Conservation (phyloP, 2,797 vertebrate genomes). For the Hybognathus amarus region DNA sequence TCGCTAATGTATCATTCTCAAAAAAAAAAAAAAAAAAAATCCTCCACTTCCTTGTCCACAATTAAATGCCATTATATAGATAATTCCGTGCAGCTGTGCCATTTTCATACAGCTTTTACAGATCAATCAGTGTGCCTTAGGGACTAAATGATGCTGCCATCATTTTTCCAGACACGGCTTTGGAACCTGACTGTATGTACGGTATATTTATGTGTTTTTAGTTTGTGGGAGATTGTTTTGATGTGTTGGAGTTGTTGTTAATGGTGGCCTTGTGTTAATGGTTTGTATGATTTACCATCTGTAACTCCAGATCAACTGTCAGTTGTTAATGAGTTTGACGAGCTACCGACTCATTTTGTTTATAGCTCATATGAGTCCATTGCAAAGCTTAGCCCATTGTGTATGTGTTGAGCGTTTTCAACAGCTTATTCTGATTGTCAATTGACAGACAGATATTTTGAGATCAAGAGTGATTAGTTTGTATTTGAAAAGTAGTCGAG, state of each 20-base stretch:
- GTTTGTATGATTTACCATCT: constrained; percentile 55
- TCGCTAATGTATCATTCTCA: neutral
- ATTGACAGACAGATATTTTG: constrained; percentile 45
- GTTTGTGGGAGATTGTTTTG: neutral
- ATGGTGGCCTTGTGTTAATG: constrained; percentile 55
- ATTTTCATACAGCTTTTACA: neutral
- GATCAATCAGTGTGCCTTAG: constrained; percentile 12
- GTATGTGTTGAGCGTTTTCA: neutral
- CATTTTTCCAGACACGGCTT: neutral
- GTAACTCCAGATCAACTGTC: constrained; percentile 55
- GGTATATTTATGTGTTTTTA: constrained; percentile 15
- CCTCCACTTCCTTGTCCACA: constrained; percentile 2
- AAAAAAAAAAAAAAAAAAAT: neutral
- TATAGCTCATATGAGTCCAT: neutral
- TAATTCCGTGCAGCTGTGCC: constrained; percentile 13
- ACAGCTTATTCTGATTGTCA: constrained; percentile 9
- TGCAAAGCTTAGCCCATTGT: neutral
- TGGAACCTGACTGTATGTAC: neutral
- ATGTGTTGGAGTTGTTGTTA: constrained; percentile 51
- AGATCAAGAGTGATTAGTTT: constrained; percentile 54
- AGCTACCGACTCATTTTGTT: constrained; percentile 43
- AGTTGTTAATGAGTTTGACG: constrained; percentile 60
- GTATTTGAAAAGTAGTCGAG: constrained; percentile 43
- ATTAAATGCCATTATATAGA: constrained; percentile 27
- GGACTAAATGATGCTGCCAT: neutral